Evolutionary conservation across 2,888 invertebrate genomes (phyloP), one percentile per base, ranked within the genome.

Genomic region (Serripes groenlandicus): DNA sequence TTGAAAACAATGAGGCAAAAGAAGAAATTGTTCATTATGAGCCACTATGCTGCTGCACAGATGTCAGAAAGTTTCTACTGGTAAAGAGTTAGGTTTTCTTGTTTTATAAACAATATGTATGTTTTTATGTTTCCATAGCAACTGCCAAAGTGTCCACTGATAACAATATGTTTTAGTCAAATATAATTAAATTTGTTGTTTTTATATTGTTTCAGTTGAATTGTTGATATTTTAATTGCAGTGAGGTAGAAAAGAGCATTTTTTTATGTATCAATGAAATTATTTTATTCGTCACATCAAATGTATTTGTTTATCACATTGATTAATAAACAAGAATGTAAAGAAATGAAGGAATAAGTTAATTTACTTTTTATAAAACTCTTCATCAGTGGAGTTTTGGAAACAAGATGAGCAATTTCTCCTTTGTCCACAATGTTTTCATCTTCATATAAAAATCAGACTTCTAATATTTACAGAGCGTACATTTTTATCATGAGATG

Each of bases 101-200:
- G 15, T 49, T 49, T 49, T 21, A 49, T 21, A 21, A 21, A 21
- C 21, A 21, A 49, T 56, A 56, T n/a, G 56, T 26, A 26, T 56
- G n/a, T 56, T 56, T 56, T 3, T n/a, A 56, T 56, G 56, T 56
- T 56, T 56, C 28, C 56, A 56, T 56, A 56, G 56, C 23, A 56
- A 56, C 56, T 56, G 56, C 56, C 56, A 56, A 56, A 56, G 56
- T 56, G 23, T 56, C 1, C 23, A 11, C 5, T n/a, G 23, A 56
- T 56, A n/a, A 23, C 9, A 56, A 56, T n/a, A 15, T 56, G 56
- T n/a, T 15, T 56, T 15, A 56, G n/a, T 56, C 56, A 56, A 56
- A n/a, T 9, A 42, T 42, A 15, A n/a, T 15, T 56, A n/a, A 56
- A 56, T 9, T 56, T 15, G 56, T 56, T 56, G 42, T 42, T 11